Base-by-base conservation (phyloP, 2,113 vertebrate genomes). In the Zosterops borbonicus region DNA sequence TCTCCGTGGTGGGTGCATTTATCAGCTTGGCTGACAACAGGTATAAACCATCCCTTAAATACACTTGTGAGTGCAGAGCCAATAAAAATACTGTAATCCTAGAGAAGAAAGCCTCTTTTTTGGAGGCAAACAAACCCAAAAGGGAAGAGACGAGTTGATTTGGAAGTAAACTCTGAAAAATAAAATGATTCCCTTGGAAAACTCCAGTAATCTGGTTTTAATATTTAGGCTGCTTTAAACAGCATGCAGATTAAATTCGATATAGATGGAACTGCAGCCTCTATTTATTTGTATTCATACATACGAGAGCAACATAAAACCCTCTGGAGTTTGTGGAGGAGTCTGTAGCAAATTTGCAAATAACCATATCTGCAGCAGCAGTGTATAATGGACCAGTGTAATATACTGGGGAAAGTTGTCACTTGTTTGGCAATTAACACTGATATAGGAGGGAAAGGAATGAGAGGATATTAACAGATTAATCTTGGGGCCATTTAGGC, bases 381-480 rank as follows among this genome's bases (percentile, higher is more conserved):
- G 69, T 33, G 60, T 58, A 59, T 58, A 94, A 92, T 70, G 80
- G 70, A 75, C 83, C 91, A 75, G 80, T 65, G 44, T 94, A 96
- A 95, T 63, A 80, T 85, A 89, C 78, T 87, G 94, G 69, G 89
- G 92, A 49, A 92, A 91, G 83, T 88, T 94, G 93, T 92, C 85
- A 94, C 87, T 89, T 82, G 81, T 96, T 91, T 92, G 92, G 89
- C 90, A 96, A 97, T 96, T 90, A 90, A 76, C 92, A 85, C 92
- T 94, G 91, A 94, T 96, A 82, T 89, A 95, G 88, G 92, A 93
- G 75, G 65, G 58, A 52, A 74, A 93, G 81, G 87, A 87, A 96
- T 27, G 93, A 71, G 91, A 76, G 78, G 82, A 95, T 97, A 96
- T 94, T 96, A 96, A 89, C 89, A 96, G 89, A 94, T 97, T 96